Evolutionary conservation across 2,113 vertebrate genomes (phyloP), one percentile per base, ranked within the genome.

Genomic region (Saccopteryx bilineata): DNA sequence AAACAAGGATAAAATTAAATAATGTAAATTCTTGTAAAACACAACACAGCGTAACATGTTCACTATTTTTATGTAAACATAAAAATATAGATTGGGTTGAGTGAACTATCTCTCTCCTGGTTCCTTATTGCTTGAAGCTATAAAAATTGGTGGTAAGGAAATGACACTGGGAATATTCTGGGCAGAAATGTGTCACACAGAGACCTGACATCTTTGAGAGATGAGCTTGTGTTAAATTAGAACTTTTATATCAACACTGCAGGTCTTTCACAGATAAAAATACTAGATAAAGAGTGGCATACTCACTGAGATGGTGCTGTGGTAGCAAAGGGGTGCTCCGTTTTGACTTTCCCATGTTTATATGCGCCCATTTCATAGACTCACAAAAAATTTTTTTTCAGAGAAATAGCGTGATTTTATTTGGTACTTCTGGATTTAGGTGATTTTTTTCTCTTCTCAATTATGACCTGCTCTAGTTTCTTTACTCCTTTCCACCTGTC

Each of bases 221-320:
- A 86, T 56, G 23, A 94, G 28, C 12, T 17, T 60, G 33, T 21
- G 7, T 58, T 79, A 88, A 94, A 91, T 54, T 90, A 54, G 11
- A 79, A 86, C 26, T 87, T 78, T 80, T 93, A 68, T 87, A n/a
- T 61, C 19, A 87, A 60, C 3, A 60, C 5, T 26, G 28, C 2
- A 61, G 14, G 14, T 54, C 21, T 85, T 92, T 93, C 75, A 61
- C 50, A 79, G 18, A 56, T 82, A 65, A 85, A 96, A 88, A 66
- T 52, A 31, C 31, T 18, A 33, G 39, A 66, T 76, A n/a, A 58
- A 89, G 50, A 24, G 1, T 61, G 60, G 52, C 21, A 65, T 56
- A 50, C 23, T 86, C n/a, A 63, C 18, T 56, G 19, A 82, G 23
- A 94, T 72, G 23, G 52, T 21, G 72, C 2, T 9, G 10, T 39